Evolutionary conservation across 2,888 invertebrate species (phyloP), one percentile per base, ranked within the genome.

Genomic region (Alloplasta piceator): DNA sequence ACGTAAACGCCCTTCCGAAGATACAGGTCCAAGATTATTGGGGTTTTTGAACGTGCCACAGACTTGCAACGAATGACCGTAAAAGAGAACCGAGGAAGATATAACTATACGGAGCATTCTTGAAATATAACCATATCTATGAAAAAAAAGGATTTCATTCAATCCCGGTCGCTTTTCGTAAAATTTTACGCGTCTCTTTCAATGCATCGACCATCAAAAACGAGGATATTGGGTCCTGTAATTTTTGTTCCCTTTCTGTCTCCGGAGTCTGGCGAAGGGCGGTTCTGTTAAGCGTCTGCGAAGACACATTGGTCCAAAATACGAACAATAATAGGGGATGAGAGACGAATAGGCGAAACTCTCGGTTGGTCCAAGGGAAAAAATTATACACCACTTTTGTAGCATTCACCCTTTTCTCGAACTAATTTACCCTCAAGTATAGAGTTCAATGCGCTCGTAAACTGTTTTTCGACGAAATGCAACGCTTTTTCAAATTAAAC

Each of bases 1-100:
- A 86, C 85, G 88, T 91, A 91, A 91, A 91, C 85, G 90, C 87
- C 87, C 86, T 85, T 83, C 85, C 84, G 6, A 6, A 87, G 89
- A 89, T 88, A 86, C 88, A 87, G 86, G 86, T 85, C 26, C 86
- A 86, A 86, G 86, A 87, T 88, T 86, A 87, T 88, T 88, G 73
- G 52, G 39, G 71, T 61, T 60, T 63, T 63, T 41, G 48, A 73
- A 66, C 52, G 50, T 63, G 41, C 67, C 26, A 70, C 26, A 26
- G 26, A 26, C 26, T 26, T 26, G 26, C 26, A 14, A 56, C 79
- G 43, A 70, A 63, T 16, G 61, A 14, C 43, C n/a, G 41, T 7
- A 26, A 38, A 41, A 26, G 61, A 14, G 10, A 14, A 60, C 4
- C 6, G 43, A 56, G 36, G 4, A 36, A 7, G 56, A 26, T 56